Evolutionary conservation across 2,797 vertebrate species (phyloP), one percentile per base, ranked within the genome.

Genomic region (Diplodus sargus): DNA sequence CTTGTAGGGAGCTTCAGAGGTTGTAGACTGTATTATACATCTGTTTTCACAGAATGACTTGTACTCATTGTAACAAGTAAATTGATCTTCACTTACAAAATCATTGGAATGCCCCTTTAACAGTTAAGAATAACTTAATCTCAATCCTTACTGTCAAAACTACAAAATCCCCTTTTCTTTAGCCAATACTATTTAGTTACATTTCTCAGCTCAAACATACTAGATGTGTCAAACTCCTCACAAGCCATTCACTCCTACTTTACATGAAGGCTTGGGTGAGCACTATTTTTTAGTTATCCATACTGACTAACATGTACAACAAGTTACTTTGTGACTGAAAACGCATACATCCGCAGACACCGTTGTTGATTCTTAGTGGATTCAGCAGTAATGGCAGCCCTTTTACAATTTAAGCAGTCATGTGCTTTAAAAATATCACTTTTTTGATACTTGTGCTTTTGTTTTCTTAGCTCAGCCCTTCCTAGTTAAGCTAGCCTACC

Each of bases 361-460:
- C 39, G 23, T 42, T 52, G 57, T 34, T 58, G 45, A 64, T 48
- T 57, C n/a, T 28, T 43, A 28, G 52, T 51, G 43, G 9, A n/a
- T 48, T 53, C 39, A 42, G 22, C 43, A 49, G 47, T 51, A 64
- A 22, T 10, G 58, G 30, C 52, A 18, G 14, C 28, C 14, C 45
- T 51, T 78, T 52, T 17, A 52, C 34, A 79, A 47, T 42, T 47
- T 42, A 52, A 14, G 45, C 39, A 30, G 16, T 22, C 39, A 20
- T 11, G 1, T 52, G 12, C 23, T 78, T 53, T 68, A 23, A 58
- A 52, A 52, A 14, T 42, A 25, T 14, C 4, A 12, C n/a, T 59
- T 25, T 39, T 45, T 58, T 39, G 39, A 10, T 39, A 39, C 39
- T 39, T 39, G 39, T 39, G 39, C 39, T 39, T 10, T 39, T 39